These are phyloP conservation scores for Morpho achilles DNA, from an alignment of 2,888 invertebrate genomes.

Conservation along the genomic window DNA sequence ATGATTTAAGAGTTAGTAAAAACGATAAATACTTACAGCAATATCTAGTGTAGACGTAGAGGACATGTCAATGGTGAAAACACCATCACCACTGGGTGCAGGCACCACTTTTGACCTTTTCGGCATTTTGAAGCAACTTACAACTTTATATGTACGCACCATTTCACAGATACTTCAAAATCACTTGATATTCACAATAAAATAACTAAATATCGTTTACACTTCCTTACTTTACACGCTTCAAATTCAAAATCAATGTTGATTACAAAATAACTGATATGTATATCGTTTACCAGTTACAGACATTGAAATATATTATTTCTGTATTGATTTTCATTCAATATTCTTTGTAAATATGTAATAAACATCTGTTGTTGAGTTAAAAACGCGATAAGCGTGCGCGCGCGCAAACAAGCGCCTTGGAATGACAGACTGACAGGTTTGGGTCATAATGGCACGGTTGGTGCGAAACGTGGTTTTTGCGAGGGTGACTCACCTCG, in stretches of 20 bases:
- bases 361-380: conserved; percentile 2
- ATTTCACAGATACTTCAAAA: conserved; percentile 37
- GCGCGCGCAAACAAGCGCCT: conserved; percentile 48
- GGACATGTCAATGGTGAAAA: conserved; percentile 54
- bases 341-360: conserved; percentile 9
- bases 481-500: conserved; percentile 38
- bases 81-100: conserved; percentile 47
- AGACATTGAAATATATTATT: no score
- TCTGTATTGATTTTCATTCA: conserved; percentile 15
- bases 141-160: conserved; percentile 62
- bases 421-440: conserved; percentile 68
- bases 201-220: no score
- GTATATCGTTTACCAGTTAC: no score
- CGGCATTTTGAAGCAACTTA: conserved; percentile 58
- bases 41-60: conserved; percentile 56
- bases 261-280: no score
- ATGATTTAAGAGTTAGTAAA: no score
- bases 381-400: conserved; percentile 42
- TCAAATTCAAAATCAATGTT: no score
- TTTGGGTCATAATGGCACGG: conserved; percentile 49
- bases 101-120: conserved; percentile 62
- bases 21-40: conserved; percentile 46
- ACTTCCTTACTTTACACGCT: no score
- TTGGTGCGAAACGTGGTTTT: conserved; percentile 38
- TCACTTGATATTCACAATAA: conserved; percentile 7